phyloP scores from a whole-genome alignment of 53 echinoderm and acorn worm species.

The Echinometra lucunter region DNA sequence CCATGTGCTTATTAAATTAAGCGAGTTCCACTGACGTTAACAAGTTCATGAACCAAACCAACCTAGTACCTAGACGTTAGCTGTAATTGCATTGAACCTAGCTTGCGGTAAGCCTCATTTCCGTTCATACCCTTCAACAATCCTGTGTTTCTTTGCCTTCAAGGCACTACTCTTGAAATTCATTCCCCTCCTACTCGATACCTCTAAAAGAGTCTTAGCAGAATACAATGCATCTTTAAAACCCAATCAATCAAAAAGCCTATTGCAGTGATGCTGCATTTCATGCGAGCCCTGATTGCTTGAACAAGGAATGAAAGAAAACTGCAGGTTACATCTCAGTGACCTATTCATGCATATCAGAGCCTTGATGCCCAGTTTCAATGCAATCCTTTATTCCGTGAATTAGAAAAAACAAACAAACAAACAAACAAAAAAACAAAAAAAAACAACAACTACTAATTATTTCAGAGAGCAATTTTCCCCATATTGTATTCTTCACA shows the following conservation, averaged over 20 bases:
- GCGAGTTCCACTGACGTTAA: conserved; percentile 23
- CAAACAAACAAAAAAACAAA: not conserved
- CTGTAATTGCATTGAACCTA: conserved; percentile 48
- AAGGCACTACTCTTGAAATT: conserved; percentile 19
- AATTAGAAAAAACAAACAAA: no score
- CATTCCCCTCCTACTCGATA: not conserved
- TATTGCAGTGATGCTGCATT: not conserved
- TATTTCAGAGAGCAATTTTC: not conserved
- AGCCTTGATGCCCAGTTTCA: not conserved
- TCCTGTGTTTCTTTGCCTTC: conserved; percentile 26
- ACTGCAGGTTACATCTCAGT: not conserved
- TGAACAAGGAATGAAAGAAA: not conserved
- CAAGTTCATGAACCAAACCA: conserved; percentile 6
- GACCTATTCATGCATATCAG: not conserved
- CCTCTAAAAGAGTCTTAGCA: not conserved
- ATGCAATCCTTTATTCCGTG: not conserved
- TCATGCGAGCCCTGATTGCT: not conserved
- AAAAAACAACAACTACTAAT: not conserved
- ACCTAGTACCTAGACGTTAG: not conserved
- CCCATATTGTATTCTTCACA: not conserved
- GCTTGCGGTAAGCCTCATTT: conserved; percentile 47
- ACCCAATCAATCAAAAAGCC: not conserved
- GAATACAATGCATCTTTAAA: conserved; percentile 8
- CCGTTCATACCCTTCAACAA: conserved; percentile 20
- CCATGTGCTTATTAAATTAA: conserved; percentile 47